Conservation (phyloP, 2,797 vertebrate genomes). For the Meda fulgida region DNA sequence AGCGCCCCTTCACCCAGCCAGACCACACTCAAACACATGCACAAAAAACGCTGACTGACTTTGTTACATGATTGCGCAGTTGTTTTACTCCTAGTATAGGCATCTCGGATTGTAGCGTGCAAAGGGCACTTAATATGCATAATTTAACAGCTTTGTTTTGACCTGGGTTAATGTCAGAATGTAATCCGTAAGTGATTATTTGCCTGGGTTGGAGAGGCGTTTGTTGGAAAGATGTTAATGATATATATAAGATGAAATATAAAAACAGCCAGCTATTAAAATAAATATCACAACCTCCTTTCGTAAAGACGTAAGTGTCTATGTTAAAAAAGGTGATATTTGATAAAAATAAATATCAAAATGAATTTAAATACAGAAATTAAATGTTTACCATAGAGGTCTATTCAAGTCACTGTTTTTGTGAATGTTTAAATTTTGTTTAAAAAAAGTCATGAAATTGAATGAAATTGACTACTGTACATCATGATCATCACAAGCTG, state of each 20-base stretch:
- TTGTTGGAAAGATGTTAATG: background rate
- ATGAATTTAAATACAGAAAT: background rate
- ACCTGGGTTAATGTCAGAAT: background rate
- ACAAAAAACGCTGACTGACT: background rate
- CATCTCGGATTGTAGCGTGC: background rate
- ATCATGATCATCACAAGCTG: background rate
- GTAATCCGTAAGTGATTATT: background rate
- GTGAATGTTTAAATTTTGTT: background rate
- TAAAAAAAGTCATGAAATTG: background rate
- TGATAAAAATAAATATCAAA: too few species aligned
- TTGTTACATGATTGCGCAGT: background rate
- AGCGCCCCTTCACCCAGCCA: background rate
- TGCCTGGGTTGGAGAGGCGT: background rate
- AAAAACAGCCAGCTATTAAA: background rate
- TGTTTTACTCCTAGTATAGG: constrained; percentile 19
- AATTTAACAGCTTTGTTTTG: constrained; percentile 19
- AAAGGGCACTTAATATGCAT: background rate
- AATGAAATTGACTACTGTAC: background rate
- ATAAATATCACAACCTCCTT: background rate
- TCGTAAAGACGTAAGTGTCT: too few species aligned
- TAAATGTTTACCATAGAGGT: background rate
- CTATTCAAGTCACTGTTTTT: background rate
- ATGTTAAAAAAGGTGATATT: too few species aligned
- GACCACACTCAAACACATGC: background rate
- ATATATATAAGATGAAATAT: background rate